Percentiles rank a stretch among this genome's conserved stretches.
phyloP scores from a whole-genome alignment of 2,797 vertebrate genomes.

The Syngnathus acus region DNA sequence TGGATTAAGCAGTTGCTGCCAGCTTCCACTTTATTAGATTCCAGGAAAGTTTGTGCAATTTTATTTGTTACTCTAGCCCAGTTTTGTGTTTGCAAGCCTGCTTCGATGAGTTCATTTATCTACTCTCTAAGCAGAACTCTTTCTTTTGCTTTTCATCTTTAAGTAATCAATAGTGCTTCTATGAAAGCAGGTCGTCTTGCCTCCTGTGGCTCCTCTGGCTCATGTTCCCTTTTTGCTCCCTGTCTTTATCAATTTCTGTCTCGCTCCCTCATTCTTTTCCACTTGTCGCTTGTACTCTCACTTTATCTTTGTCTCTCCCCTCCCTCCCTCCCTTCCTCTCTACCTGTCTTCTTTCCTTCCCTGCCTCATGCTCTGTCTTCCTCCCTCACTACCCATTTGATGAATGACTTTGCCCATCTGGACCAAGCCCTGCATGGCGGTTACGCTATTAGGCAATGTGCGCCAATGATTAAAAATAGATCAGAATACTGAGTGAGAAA shows the following conservation, averaged over 20 bases:
- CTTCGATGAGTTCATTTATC: conserved; percentile 36
- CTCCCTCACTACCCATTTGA: conserved; percentile 34
- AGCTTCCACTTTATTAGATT: conserved; percentile 28
- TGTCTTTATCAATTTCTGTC: conserved; percentile 54
- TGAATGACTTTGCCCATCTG: conserved; percentile 61
- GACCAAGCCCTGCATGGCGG: conserved; percentile 35
- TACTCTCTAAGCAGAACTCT: conserved; percentile 35
- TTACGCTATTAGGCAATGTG: conserved; percentile 54
- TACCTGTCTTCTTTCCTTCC: conserved; percentile 37
- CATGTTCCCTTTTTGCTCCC: conserved; percentile 17
- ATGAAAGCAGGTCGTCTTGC: conserved; percentile 62
- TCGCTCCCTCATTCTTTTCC: conserved; percentile 26
- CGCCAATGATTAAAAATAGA: conserved; percentile 65
- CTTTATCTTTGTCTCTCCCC: conserved; percentile 36
- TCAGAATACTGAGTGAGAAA: conserved; percentile 50
- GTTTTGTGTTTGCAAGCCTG: conserved; percentile 25
- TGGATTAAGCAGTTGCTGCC: conserved; percentile 13
- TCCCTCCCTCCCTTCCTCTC: conserved; percentile 23
- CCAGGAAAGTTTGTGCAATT: conserved; percentile 7
- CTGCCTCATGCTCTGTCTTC: conserved; percentile 36
- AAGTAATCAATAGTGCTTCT: conserved; percentile 62
- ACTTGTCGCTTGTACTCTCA: conserved; percentile 15
- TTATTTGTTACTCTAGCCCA: conserved; percentile 26
- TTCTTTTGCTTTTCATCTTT: conserved; percentile 44
- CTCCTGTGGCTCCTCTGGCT: conserved; percentile 46